Evolutionary conservation across 92 coral and sea anemone species (phyloP), one percentile per base, ranked within the genome.

Genomic region (Hydrozoanthus gracilis): DNA sequence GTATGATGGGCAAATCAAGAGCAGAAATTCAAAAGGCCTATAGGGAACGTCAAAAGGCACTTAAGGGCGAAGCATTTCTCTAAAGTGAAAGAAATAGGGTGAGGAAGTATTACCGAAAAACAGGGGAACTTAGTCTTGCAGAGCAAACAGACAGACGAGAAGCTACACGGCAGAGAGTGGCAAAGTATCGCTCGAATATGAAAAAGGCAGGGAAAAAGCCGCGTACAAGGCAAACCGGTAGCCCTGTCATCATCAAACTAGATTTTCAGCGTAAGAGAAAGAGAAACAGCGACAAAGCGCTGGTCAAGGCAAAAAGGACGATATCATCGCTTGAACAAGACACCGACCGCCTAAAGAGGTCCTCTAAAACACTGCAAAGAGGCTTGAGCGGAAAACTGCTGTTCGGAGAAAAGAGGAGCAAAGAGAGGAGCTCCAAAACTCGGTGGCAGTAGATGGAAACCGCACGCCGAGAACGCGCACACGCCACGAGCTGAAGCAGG

Each of bases 361-460:
- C 75, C 75, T 70, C 75, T 8, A 70, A 70, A 70, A 70, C 75
- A 70, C 75, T 70, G 47, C 75, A 27, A 70, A 70, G 51, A 70
- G 75, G 75, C 49, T 70, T 70, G 75, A 70, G 75, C 75, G 48
- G 11, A 70, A 70, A 70, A 70, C 4, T 4, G 46, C 44, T 4
- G 75, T 17, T 17, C 4, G 47, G 2, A 8, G 3, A 44, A 70
- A 70, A 7, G 0, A 10, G 4, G 47, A 70, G 8, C 46, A 70
- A 70, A 70, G 49, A 3, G 0, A 35, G 75, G 75, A 20, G 46
- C 3, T 27, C 47, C 51, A 70, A 70, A 70, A 70, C 39, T 27
- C 48, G 7, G 75, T 10, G 49, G 75, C 75, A 70, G 75, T 70
- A 27, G 75, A 8, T 70, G 75, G 12, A 20, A 70, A 70, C 75